These are phyloP conservation scores for Anguilla megastoma DNA, from an alignment of 2,797 vertebrate species.

Conservation along the genomic window DNA sequence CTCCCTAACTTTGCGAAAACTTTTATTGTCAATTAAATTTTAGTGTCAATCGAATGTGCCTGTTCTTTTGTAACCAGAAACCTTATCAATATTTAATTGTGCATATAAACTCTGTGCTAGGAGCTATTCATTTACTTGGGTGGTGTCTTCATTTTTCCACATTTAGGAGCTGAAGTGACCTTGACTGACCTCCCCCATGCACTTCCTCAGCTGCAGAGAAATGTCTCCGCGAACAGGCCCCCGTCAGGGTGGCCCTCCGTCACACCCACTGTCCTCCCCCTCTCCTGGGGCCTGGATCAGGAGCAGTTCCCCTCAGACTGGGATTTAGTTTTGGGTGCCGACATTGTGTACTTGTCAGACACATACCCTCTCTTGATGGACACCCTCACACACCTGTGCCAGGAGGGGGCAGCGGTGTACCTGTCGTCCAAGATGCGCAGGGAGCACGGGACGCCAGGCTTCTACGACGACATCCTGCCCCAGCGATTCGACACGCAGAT, in stretches of 20 bases:
- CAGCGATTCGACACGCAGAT: constrained; percentile 72
- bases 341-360: constrained; percentile 79
- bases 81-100: background rate
- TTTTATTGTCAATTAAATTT: background rate
- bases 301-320: constrained; percentile 72
- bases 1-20: background rate
- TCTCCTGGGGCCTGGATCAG: constrained; percentile 82
- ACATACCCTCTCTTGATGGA: constrained; percentile 75
- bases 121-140: background rate
- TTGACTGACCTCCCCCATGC: constrained; percentile 82
- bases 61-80: background rate
- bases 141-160: background rate
- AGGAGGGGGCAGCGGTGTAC: constrained; percentile 63
- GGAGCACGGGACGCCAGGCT: constrained; percentile 71
- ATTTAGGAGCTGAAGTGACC: constrained; percentile 79
- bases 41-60: background rate
- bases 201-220: constrained; percentile 76
- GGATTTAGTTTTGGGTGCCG: constrained; percentile 81
- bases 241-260: constrained; percentile 54
- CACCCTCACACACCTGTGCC: constrained; percentile 77
- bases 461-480: constrained; percentile 73
- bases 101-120: background rate
- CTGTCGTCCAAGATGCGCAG: constrained; percentile 80
- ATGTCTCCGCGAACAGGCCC: constrained; percentile 73
- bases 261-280: constrained; percentile 64